Conservation (phyloP, 2,113 vertebrate genomes). For the Aviceda subcristata region DNA sequence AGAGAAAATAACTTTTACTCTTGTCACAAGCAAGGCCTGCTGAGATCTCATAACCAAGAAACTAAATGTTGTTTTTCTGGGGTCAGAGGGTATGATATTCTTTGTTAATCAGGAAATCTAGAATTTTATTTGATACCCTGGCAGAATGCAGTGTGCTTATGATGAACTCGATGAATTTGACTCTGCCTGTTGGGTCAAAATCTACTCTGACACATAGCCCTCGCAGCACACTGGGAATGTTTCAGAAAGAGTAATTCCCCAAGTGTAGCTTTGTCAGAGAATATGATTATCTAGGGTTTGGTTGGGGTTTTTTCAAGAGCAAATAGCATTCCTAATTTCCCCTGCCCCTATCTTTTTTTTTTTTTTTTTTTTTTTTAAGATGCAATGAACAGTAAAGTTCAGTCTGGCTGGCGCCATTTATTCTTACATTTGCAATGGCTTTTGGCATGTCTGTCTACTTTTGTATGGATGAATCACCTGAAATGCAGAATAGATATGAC, state of each 20-base stretch:
- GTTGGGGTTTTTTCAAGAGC: background rate
- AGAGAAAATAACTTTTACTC: conserved; percentile 55
- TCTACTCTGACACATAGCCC: background rate
- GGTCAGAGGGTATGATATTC: background rate
- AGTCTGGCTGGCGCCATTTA: background rate
- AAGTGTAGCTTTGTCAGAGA: background rate
- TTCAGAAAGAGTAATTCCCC: background rate
- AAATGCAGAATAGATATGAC: background rate
- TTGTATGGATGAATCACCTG: background rate
- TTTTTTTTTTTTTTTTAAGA: background rate
- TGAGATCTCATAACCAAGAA: conserved; percentile 30
- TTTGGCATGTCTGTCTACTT: background rate
- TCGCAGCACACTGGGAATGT: background rate
- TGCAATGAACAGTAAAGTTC: background rate
- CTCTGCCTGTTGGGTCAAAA: background rate
- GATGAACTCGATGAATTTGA: background rate
- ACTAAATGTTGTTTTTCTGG: conserved; percentile 19
- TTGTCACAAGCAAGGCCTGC: conserved; percentile 30
- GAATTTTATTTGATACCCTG: background rate
- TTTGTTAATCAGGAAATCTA: background rate
- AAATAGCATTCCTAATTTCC: background rate
- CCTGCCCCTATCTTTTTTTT: background rate
- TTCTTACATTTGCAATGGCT: background rate
- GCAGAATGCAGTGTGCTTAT: background rate
- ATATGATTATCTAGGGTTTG: background rate